Evolutionary conservation across 2,797 vertebrate species (phyloP).

Genomic region (Mormyrus hasselquistii): DNA sequence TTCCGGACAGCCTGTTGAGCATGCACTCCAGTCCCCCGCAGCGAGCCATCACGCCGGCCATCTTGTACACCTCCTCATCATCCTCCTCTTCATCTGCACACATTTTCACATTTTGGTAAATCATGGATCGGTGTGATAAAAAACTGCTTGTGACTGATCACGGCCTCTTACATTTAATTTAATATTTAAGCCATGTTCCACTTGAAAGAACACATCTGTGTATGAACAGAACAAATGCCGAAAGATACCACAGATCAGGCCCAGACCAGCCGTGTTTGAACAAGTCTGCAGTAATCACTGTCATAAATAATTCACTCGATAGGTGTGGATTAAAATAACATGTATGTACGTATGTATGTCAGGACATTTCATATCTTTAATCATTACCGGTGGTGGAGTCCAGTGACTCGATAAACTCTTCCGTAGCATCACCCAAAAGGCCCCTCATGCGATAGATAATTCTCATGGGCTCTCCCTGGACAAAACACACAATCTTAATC

Average conservation of each 20-base stretch:
- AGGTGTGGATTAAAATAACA: neutral
- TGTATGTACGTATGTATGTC: neutral
- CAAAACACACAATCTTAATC: neutral
- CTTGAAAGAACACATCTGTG: neutral
- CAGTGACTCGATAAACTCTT: conserved; percentile 96
- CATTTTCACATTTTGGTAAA: neutral
- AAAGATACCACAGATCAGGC: neutral
- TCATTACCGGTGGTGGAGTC: conserved; percentile 90
- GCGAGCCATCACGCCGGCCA: conserved; percentile 97
- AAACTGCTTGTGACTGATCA: neutral
- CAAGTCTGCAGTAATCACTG: neutral
- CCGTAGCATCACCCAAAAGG: conserved; percentile 90
- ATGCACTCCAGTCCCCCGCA: conserved; percentile 95
- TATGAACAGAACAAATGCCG: neutral
- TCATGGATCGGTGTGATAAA: neutral
- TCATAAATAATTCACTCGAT: neutral
- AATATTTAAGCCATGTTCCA: neutral
- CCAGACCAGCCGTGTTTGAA: neutral
- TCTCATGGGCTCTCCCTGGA: conserved; percentile 95
- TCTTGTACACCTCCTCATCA: conserved; percentile 97
- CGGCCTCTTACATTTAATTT: neutral
- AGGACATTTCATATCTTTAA: neutral
- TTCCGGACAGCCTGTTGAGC: conserved; percentile 90
- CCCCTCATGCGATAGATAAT: conserved; percentile 99
- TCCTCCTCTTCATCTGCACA: conserved; percentile 91